These are phyloP conservation scores for Buathra laborator DNA, from an alignment of 2,888 invertebrate genomes.

Conservation along the genomic window DNA sequence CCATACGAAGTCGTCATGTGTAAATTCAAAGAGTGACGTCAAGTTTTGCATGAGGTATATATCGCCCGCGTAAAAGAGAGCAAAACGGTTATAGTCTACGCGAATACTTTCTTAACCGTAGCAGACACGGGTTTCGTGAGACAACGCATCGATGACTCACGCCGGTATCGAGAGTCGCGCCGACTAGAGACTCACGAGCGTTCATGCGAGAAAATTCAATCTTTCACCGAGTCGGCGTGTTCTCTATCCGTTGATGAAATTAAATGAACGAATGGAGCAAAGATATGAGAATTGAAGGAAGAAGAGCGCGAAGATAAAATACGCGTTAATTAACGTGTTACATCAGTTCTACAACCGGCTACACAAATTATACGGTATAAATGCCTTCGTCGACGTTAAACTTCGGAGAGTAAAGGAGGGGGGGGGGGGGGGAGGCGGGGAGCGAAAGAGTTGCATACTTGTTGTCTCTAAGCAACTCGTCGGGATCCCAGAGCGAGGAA, in stretches of 20 bases:
- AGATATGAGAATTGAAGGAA: neutral
- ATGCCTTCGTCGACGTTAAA: constrained; percentile 28
- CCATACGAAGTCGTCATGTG: neutral
- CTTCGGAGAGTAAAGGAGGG: neutral
- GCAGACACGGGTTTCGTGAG: neutral
- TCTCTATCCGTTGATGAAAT: neutral
- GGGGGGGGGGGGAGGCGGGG: too few species aligned
- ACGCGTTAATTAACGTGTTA: constrained; percentile 41
- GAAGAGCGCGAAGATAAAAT: neutral
- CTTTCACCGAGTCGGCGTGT: neutral
- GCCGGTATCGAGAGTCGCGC: neutral
- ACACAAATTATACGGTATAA: neutral
- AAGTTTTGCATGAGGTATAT: neutral
- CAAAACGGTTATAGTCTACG: neutral
- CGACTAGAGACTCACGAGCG: neutral
- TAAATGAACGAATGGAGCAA: neutral
- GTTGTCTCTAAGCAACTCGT: constrained; percentile 8
- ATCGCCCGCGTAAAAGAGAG: neutral
- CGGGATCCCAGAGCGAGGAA: constrained; percentile 10
- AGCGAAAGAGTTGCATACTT: neutral
- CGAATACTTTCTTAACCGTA: neutral
- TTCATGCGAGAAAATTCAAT: neutral
- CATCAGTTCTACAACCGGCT: constrained; percentile 21
- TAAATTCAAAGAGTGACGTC: neutral
- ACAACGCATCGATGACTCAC: constrained; percentile 12